phyloP scores from a whole-genome alignment of 2,797 vertebrate species.

The Octomys mimax region DNA sequence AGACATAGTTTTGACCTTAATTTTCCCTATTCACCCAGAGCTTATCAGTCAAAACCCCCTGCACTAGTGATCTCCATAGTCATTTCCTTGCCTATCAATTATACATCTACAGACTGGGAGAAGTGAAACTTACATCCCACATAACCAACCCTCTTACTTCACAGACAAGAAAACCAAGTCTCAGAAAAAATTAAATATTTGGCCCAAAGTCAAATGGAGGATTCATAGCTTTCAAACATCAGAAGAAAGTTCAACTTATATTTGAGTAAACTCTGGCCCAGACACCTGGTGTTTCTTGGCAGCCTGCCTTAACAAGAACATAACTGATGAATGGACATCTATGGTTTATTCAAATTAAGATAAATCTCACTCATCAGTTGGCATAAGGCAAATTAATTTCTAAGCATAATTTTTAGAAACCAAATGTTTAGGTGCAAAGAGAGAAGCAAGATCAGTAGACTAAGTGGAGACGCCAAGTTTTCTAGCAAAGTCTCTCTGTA shows the following conservation, averaged over 20 bases:
- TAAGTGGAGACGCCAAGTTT: constrained; percentile 75
- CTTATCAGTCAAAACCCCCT: constrained; percentile 10
- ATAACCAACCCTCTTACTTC: constrained; percentile 63
- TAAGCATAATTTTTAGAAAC: constrained; percentile 79
- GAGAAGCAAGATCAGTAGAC: constrained; percentile 68
- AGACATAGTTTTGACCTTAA: constrained; percentile 31
- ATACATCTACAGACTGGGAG: not conserved
- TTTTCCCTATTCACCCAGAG: not conserved
- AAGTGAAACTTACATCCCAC: constrained; percentile 43
- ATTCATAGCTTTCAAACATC: constrained; percentile 70
- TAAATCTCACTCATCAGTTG: constrained; percentile 82
- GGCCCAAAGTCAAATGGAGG: constrained; percentile 68
- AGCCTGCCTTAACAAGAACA: constrained; percentile 71
- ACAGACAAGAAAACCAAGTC: constrained; percentile 65
- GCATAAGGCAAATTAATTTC: constrained; percentile 81
- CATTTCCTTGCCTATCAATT: not conserved
- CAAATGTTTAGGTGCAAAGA: constrained; percentile 75
- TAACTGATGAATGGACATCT: constrained; percentile 81
- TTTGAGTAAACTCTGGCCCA: constrained; percentile 75
- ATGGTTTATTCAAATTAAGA: constrained; percentile 81
- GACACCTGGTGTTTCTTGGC: constrained; percentile 78
- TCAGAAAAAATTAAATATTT: constrained; percentile 70
- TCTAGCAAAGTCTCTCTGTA: constrained; percentile 73
- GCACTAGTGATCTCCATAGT: constrained; percentile 28
- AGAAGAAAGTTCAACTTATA: constrained; percentile 72